Percentiles rank a stretch among this genome's conserved stretches.
These are phyloP conservation scores for Cosmia pyralina DNA, from an alignment of 2,888 invertebrate genomes.

Conservation along the genomic window DNA sequence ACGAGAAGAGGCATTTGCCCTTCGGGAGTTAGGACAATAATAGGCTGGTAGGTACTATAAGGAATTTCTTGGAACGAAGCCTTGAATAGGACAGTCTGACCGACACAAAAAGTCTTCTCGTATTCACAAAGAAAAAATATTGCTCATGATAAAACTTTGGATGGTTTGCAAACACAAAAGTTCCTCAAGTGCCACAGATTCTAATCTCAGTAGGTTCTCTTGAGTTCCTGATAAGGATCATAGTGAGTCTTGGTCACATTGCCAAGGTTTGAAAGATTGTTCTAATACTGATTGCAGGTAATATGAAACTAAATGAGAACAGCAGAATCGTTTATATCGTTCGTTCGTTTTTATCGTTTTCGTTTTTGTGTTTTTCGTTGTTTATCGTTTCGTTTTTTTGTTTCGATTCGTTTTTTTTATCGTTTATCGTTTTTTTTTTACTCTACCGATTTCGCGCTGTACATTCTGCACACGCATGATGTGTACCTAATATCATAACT, in stretches of 20 bases:
- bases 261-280: background rate
- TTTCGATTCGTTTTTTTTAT: too few relatives aligned
- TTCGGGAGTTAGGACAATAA: too few relatives aligned
- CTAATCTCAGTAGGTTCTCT: slow-evolving; percentile 15
- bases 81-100: background rate
- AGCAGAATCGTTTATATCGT: too few relatives aligned
- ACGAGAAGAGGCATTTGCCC: too few relatives aligned
- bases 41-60: too few relatives aligned
- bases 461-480: background rate
- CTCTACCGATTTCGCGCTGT: background rate
- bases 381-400: too few relatives aligned
- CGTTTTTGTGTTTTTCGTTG: too few relatives aligned
- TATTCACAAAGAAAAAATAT: slow-evolving; percentile 25
- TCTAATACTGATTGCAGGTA: background rate
- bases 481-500: too few relatives aligned
- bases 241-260: background rate
- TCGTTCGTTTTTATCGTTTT: too few relatives aligned
- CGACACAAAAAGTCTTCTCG: slow-evolving; percentile 1
- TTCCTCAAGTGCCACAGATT: slow-evolving; percentile 28
- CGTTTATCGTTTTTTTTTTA: too few relatives aligned
- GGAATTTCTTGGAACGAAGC: background rate
- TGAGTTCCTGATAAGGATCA: slow-evolving; percentile 26
- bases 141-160: slow-evolving; percentile 29
- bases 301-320: background rate
- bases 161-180: slow-evolving; percentile 29